Conservation (phyloP, 2,113 vertebrate genomes). For the Eublepharis macularius region DNA sequence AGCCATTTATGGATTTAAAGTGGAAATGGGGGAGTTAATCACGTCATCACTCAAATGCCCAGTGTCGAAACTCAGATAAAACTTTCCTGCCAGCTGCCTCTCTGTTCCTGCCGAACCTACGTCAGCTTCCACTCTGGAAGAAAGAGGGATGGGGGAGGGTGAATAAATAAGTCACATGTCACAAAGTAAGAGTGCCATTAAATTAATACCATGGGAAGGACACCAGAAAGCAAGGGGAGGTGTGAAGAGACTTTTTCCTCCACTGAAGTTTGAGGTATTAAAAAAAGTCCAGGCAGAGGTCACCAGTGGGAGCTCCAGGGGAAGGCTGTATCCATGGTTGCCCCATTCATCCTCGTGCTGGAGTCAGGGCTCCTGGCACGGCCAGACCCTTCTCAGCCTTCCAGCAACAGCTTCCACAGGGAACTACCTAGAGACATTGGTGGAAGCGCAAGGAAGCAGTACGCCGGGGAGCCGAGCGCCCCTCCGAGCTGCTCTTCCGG, state of each 20-base stretch:
- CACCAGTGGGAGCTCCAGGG: background rate
- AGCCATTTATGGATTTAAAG: too few relatives aligned
- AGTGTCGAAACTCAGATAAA: background rate
- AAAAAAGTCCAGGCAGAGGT: background rate
- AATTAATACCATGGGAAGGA: slow-evolving; percentile 27
- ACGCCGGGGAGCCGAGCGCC: slow-evolving; percentile 58
- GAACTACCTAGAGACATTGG: slow-evolving; percentile 71
- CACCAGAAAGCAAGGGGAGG: background rate
- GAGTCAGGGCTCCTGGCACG: background rate
- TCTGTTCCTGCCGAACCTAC: background rate
- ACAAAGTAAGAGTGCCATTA: slow-evolving; percentile 37
- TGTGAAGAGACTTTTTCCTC: background rate
- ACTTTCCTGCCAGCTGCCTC: background rate
- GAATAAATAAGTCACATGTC: slow-evolving; percentile 43
- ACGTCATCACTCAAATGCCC: background rate
- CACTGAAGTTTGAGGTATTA: background rate
- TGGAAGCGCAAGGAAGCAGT: slow-evolving; percentile 80
- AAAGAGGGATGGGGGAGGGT: background rate
- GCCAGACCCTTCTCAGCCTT: background rate
- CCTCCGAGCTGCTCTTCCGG: slow-evolving; percentile 18
- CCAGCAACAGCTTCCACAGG: background rate
- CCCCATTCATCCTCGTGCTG: background rate
- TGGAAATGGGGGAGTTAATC: background rate
- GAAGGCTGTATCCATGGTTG: background rate
- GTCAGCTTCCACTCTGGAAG: background rate